These are phyloP conservation scores for Etheostoma perlongum DNA, from an alignment of 2,797 vertebrate genomes.

Conservation along the genomic window DNA sequence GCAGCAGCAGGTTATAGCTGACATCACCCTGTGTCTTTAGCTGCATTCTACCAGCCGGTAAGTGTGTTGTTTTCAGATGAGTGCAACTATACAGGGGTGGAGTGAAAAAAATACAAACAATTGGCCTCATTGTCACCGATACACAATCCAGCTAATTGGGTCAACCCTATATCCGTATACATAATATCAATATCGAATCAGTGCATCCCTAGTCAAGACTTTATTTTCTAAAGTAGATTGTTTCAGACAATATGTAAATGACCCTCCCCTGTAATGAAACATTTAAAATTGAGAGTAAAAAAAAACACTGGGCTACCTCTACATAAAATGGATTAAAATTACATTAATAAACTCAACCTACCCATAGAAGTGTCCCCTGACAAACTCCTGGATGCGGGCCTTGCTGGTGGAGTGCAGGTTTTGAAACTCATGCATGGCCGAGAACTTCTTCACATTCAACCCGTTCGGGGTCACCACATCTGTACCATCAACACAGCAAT, in stretches of 20 bases:
- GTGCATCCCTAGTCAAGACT: no score
- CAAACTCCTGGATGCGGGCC: slow-evolving; percentile 93
- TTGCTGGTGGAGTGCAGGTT: slow-evolving; percentile 95
- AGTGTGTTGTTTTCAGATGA: no score
- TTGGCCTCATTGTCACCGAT: no score
- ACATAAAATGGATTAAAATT: neutral
- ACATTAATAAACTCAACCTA: slow-evolving; percentile 69
- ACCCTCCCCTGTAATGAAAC: neutral
- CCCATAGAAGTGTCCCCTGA: slow-evolving; percentile 98
- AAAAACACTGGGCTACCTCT: neutral
- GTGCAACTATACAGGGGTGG: no score
- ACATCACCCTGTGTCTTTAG: no score
- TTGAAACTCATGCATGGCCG: slow-evolving; percentile 97
- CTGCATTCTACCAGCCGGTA: no score
- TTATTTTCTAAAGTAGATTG: neutral
- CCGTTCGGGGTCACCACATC: slow-evolving; percentile 97
- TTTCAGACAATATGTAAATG: neutral
- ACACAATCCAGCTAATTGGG: no score
- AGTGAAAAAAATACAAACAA: no score
- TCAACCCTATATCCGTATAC: no score
- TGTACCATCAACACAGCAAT: slow-evolving; percentile 63
- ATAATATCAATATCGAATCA: no score
- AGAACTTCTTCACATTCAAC: slow-evolving; percentile 97
- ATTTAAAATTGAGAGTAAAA: neutral
- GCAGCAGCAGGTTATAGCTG: no score